phyloP scores from a whole-genome alignment of 2,113 vertebrate species.

The Poecilia latipinna region DNA sequence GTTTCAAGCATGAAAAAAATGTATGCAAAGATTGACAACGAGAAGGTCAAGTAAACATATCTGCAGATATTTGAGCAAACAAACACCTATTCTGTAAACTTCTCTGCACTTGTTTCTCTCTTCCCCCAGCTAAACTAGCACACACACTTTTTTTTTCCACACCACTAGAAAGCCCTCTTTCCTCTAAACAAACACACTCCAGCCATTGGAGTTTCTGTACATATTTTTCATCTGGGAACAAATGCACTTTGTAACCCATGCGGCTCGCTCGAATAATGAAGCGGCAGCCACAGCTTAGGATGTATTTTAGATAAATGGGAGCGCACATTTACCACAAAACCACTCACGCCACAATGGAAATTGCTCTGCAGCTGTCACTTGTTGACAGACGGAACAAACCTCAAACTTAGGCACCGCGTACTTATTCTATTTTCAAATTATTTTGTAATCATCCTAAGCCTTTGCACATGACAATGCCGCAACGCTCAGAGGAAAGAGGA shows the following conservation, averaged over 20 bases:
- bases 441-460: conserved; percentile 80
- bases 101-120: conserved; percentile 15
- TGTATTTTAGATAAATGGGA: conserved; percentile 79
- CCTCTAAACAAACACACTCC: conserved; percentile 65
- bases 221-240: conserved; percentile 72
- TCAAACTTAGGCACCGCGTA: conserved; percentile 69
- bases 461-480: conserved; percentile 75
- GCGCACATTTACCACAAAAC: conserved; percentile 77
- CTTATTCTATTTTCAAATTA: conserved; percentile 82
- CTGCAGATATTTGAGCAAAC: conserved; percentile 33
- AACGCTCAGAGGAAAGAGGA: conserved; percentile 48
- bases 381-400: conserved; percentile 78
- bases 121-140: not conserved
- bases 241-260: conserved; percentile 69
- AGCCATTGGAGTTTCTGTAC: conserved; percentile 57
- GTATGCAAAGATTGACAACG: conserved; percentile 14
- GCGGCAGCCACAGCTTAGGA: conserved; percentile 74
- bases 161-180: conserved; percentile 47
- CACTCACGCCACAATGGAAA: conserved; percentile 79
- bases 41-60: conserved; percentile 16
- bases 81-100: conserved; percentile 14
- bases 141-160: conserved; percentile 13
- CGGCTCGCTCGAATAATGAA: conserved; percentile 72
- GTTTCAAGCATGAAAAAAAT: conserved; percentile 11
- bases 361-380: conserved; percentile 78